A percentile compares a stretch with the other conserved stretches of the same genome.
Evolutionary conservation across 2,797 vertebrate genomes (phyloP).

Genomic region (Orientallactaga sibirica): DNA sequence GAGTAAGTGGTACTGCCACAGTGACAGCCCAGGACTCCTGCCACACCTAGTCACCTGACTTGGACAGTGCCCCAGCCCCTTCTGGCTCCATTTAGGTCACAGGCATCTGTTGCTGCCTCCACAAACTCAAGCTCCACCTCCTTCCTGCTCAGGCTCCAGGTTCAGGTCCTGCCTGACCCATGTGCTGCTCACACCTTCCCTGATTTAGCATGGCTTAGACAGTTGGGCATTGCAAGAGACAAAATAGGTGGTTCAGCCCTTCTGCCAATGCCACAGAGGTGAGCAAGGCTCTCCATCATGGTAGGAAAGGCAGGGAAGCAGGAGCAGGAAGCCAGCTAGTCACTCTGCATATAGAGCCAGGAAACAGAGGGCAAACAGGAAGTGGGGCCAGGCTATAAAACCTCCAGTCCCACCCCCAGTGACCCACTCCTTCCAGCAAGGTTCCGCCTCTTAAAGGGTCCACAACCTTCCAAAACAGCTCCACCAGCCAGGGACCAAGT

Average conservation of each 20-base stretch:
- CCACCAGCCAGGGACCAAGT: no score
- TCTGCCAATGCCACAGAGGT: not conserved
- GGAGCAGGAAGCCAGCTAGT: no score
- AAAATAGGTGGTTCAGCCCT: not conserved
- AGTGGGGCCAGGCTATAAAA: no score
- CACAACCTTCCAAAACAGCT: no score
- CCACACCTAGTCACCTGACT: not conserved
- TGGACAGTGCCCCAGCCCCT: accelerated
- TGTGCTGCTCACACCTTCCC: not conserved
- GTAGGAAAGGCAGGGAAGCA: no score
- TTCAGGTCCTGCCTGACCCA: not conserved
- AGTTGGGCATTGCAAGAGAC: accelerated
- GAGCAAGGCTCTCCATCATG: no score
- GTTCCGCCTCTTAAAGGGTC: no score
- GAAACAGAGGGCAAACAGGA: no score
- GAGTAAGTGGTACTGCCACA: not conserved
- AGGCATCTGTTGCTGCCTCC: not conserved
- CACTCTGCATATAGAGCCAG: no score
- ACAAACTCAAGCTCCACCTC: not conserved
- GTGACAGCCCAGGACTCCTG: not conserved
- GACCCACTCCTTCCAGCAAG: no score
- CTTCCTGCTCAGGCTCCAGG: conserved; percentile 9
- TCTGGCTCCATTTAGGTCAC: not conserved
- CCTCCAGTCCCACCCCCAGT: no score
- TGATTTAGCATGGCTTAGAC: accelerated